Conservation (phyloP, 2,888 invertebrate species). For the Prosapia bicincta region DNA sequence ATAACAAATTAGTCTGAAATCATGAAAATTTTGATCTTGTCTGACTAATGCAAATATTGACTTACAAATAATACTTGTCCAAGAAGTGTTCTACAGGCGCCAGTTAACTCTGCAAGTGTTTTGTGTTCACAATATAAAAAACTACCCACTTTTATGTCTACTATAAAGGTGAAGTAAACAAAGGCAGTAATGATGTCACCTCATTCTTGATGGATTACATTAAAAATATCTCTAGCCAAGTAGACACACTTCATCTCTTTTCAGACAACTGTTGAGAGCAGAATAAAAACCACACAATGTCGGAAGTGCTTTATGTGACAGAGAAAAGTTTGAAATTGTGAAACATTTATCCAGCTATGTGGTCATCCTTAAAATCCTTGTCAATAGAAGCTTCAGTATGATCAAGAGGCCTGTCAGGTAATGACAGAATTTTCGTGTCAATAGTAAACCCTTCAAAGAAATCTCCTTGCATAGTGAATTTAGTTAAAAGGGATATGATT, state of each 20-base stretch:
- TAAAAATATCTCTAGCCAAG: neutral
- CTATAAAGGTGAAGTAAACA: neutral
- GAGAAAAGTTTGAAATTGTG: neutral
- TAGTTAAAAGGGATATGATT: neutral
- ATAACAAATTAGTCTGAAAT: too few relatives aligned
- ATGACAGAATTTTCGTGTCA: neutral
- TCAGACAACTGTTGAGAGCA: neutral
- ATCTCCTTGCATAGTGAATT: neutral
- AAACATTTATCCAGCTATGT: neutral
- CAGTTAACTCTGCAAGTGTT: neutral
- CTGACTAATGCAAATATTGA: too few relatives aligned
- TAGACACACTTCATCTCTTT: neutral
- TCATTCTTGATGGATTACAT: neutral
- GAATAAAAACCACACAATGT: neutral
- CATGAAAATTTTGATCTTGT: too few relatives aligned
- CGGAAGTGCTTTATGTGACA: neutral
- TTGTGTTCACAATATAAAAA: neutral
- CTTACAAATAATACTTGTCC: neutral
- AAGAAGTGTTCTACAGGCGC: neutral
- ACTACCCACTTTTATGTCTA: neutral
- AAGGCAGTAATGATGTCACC: neutral
- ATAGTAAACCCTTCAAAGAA: neutral
- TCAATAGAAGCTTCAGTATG: neutral
- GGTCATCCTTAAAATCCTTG: neutral
- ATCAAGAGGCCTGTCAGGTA: neutral